Evolutionary conservation across 2,113 vertebrate genomes (phyloP).

Genomic region (Myiopsitta monachus): DNA sequence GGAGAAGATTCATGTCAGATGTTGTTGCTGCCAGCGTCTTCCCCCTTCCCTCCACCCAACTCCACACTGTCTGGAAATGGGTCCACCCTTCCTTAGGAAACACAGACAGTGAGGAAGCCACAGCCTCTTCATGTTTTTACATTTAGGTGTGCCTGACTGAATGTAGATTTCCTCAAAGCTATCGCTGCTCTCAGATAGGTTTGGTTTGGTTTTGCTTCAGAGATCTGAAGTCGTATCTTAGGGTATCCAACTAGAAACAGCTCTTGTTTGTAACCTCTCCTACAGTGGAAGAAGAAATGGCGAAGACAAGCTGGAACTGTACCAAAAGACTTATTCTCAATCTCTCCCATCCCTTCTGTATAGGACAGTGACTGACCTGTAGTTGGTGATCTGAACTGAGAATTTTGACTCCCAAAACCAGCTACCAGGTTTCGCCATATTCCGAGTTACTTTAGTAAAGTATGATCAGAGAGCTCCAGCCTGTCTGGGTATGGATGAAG

Average conservation of each 20-base stretch:
- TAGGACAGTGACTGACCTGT: neutral
- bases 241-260: neutral
- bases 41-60: neutral
- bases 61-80: neutral
- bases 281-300: neutral
- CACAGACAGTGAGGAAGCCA: neutral
- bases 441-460: neutral
- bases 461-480: neutral
- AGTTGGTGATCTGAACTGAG: neutral
- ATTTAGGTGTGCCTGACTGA: neutral
- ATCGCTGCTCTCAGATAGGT: neutral
- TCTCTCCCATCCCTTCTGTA: neutral
- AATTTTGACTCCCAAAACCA: neutral
- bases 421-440: neutral
- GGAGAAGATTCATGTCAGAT: slow-evolving; percentile 18
- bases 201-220: neutral
- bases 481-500: neutral
- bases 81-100: slow-evolving; percentile 49
- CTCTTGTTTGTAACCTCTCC: neutral
- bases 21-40: neutral
- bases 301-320: neutral
- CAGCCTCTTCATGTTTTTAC: neutral
- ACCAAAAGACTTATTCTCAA: neutral
- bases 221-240: neutral
- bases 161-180: neutral